phyloP scores from a whole-genome alignment of 1,140 invertebrate genomes.

The Mizuhopecten yessoensis region DNA sequence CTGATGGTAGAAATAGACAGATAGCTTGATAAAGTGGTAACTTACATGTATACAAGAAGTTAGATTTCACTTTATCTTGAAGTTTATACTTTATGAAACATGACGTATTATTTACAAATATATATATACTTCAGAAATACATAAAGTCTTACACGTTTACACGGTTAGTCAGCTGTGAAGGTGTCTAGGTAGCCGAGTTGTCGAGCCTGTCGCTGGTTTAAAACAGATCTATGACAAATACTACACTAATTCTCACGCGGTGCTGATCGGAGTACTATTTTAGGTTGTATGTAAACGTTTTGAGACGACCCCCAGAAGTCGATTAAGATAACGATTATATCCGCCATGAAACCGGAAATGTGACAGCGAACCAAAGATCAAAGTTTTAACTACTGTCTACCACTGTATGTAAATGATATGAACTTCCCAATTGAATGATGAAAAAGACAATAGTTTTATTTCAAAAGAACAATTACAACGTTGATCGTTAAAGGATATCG shows the following conservation, averaged over 20 bases:
- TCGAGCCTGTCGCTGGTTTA: too few relatives aligned
- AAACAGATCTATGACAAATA: neutral
- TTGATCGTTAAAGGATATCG: neutral
- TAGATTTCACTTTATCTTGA: too few relatives aligned
- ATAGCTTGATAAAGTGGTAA: too few relatives aligned
- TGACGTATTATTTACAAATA: too few relatives aligned
- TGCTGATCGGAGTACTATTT: neutral
- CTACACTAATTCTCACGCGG: neutral
- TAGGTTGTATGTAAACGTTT: neutral
- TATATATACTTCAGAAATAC: too few relatives aligned
- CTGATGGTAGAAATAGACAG: too few relatives aligned
- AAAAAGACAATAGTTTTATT: neutral
- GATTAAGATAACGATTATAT: neutral
- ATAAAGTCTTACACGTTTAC: too few relatives aligned
- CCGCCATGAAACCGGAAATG: constrained; percentile 12
- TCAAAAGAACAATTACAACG: neutral
- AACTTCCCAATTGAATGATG: neutral
- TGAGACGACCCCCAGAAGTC: neutral
- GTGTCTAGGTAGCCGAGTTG: too few relatives aligned
- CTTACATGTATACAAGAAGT: too few relatives aligned
- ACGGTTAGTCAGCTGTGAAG: too few relatives aligned
- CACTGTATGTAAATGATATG: neutral
- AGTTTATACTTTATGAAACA: too few relatives aligned
- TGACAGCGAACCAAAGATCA: neutral
- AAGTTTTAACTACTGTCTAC: neutral